Evolutionary conservation across 2,113 vertebrate species (phyloP).

Genomic region (Emydura subglobosa): DNA sequence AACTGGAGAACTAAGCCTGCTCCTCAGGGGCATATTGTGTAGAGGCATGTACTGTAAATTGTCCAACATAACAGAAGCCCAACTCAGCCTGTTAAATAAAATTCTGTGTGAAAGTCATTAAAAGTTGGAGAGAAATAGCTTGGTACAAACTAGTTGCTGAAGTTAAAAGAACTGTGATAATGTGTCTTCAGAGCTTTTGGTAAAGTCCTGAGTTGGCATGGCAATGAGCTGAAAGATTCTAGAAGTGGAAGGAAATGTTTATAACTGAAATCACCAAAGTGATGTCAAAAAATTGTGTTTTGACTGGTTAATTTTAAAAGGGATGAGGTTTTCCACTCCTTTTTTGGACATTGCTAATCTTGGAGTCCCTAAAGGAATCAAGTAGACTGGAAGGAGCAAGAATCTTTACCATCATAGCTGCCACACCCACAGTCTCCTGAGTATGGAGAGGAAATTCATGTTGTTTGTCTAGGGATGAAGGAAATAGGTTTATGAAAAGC

Average conservation of each 20-base stretch:
- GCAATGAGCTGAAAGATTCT: background rate
- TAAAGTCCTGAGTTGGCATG: background rate
- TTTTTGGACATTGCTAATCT: background rate
- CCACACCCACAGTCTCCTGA: background rate
- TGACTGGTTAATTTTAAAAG: background rate
- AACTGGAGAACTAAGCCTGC: rapidly evolving
- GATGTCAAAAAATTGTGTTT: background rate
- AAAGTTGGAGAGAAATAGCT: background rate
- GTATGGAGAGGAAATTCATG: background rate
- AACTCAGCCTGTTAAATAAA: background rate
- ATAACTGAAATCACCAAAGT: background rate
- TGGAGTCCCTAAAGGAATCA: background rate
- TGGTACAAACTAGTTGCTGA: background rate
- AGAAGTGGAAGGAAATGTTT: background rate
- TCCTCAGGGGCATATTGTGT: background rate
- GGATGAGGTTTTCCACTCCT: background rate
- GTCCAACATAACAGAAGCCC: background rate
- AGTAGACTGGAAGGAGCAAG: background rate
- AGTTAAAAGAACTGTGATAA: background rate
- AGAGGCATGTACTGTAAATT: background rate
- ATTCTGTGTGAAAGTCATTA: background rate
- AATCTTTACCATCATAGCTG: background rate
- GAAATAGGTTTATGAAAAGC: background rate
- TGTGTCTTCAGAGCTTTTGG: background rate
- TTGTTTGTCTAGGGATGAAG: background rate